These are phyloP conservation scores for Globia sparganii DNA, from an alignment of 2,888 invertebrate species.

Conservation along the genomic window DNA sequence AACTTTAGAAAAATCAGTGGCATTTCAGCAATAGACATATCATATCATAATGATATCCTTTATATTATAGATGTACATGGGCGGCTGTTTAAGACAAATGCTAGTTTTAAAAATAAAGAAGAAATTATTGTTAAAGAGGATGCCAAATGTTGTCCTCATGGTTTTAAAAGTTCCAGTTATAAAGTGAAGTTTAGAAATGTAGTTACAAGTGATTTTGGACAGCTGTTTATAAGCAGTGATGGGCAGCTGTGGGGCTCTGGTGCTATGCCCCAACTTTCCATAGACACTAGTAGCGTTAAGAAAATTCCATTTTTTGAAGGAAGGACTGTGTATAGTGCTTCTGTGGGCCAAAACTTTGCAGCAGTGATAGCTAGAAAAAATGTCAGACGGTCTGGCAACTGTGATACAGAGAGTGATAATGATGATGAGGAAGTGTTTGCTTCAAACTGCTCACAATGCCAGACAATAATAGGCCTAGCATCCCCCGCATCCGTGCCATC, in stretches of 20 bases:
- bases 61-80: constrained; percentile 92
- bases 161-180: constrained; percentile 91
- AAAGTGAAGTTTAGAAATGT: constrained; percentile 92
- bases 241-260: constrained; percentile 93
- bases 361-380: constrained; percentile 93
- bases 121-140: constrained; percentile 92
- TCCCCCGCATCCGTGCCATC: constrained; percentile 91
- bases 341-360: constrained; percentile 94
- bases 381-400: constrained; percentile 86
- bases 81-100: constrained; percentile 90
- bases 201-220: constrained; percentile 91
- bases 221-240: constrained; percentile 92
- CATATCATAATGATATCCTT: constrained; percentile 90
- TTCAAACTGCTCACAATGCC: constrained; percentile 92
- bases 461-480: constrained; percentile 89
- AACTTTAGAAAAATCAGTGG: constrained; percentile 87
- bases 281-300: constrained; percentile 91
- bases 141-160: constrained; percentile 92
- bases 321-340: constrained; percentile 92
- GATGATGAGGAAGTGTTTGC: constrained; percentile 92
- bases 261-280: constrained; percentile 92
- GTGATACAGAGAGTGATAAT: constrained; percentile 91
- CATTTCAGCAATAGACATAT: constrained; percentile 91
- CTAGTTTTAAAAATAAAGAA: constrained; percentile 89
- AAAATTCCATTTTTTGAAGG: constrained; percentile 93